phyloP scores from a whole-genome alignment of 2,797 vertebrate genomes.

The Prionace glauca region DNA sequence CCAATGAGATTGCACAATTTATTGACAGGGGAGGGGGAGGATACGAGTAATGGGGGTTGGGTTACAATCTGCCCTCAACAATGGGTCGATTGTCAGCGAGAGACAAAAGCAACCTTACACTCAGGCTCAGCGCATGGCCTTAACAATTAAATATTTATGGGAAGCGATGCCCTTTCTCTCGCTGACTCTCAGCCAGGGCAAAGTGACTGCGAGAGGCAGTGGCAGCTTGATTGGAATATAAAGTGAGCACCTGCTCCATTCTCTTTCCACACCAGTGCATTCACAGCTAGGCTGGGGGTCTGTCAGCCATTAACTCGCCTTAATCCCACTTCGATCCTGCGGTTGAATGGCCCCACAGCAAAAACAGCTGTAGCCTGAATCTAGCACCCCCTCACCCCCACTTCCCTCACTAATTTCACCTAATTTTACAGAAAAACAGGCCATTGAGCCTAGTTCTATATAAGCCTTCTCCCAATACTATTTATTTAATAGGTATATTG shows the following conservation, averaged over 20 bases:
- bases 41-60: neutral
- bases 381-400: neutral
- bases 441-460: neutral
- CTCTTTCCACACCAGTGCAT: neutral
- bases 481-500: neutral
- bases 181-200: neutral
- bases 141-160: neutral
- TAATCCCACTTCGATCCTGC: neutral
- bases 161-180: neutral
- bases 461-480: neutral
- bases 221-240: neutral
- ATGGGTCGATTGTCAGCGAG: neutral
- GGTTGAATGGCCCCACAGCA: neutral
- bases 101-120: neutral
- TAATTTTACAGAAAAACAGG: neutral
- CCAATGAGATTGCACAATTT: conserved; percentile 1
- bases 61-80: neutral
- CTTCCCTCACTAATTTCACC: neutral
- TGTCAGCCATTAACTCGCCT: neutral
- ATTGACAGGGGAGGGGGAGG: neutral
- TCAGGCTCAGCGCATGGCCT: neutral
- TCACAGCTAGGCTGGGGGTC: neutral
- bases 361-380: neutral
- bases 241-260: neutral
- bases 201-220: neutral